Conservation (phyloP, 2,888 invertebrate species). For the Drosophila acutilabella region DNA sequence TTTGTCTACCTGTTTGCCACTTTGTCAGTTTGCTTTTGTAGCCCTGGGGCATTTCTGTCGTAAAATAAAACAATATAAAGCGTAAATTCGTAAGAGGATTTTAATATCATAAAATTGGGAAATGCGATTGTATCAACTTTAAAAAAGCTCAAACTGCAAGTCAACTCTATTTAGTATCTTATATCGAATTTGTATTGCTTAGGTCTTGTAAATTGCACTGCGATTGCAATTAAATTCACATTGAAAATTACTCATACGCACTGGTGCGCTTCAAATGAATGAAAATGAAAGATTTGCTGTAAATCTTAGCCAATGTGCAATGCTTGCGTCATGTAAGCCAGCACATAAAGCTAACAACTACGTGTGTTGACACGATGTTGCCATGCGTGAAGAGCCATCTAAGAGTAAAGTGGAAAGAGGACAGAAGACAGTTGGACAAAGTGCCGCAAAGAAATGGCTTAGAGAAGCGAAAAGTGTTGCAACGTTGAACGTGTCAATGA, state of each 20-base stretch:
- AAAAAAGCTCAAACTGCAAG: not conserved
- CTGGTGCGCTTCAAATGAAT: slow-evolving; percentile 53
- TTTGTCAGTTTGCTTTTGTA: slow-evolving; percentile 10
- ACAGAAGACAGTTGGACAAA: slow-evolving; percentile 16
- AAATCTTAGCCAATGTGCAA: slow-evolving; percentile 5
- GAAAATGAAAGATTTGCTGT: slow-evolving; percentile 15
- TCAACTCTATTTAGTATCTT: slow-evolving; percentile 32
- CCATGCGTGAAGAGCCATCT: slow-evolving; percentile 31
- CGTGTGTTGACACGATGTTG: slow-evolving; percentile 59
- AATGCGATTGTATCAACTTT: not conserved
- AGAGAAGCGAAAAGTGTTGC: slow-evolving; percentile 64
- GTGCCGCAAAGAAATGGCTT: slow-evolving; percentile 58
- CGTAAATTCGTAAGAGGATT: slow-evolving; percentile 25
- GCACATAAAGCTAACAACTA: slow-evolving; percentile 47
- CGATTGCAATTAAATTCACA: slow-evolving; percentile 62
- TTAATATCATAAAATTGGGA: slow-evolving; percentile 12
- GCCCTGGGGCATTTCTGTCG: slow-evolving; percentile 22
- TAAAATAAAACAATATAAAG: slow-evolving; percentile 24
- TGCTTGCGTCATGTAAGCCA: slow-evolving; percentile 18
- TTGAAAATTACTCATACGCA: slow-evolving; percentile 68
- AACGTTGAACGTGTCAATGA: slow-evolving; percentile 72
- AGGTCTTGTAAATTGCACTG: slow-evolving; percentile 39
- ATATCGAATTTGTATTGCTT: slow-evolving; percentile 31
- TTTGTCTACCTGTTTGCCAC: slow-evolving; percentile 11
- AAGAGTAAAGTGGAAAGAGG: not conserved